Evolutionary conservation across 1,140 invertebrate species (phyloP), one percentile per base, ranked within the genome.

Genomic region (Eupeodes corollae): DNA sequence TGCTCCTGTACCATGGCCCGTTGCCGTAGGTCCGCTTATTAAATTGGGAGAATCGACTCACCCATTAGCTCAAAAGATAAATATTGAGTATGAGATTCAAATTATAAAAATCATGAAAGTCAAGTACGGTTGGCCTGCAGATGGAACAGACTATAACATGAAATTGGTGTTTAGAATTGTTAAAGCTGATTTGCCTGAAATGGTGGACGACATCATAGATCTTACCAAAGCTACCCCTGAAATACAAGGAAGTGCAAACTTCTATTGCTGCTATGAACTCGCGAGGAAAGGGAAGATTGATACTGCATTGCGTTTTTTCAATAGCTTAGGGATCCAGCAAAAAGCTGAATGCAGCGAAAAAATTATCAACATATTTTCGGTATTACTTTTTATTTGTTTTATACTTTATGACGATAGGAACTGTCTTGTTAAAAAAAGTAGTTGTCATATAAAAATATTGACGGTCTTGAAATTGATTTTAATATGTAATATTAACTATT

Each of bases 41-140:
- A 56, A 55, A 42, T 46, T 67, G 11, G 55, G 65, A 6, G 57
- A 56, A 14, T 67, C 63, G 0, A 65, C 58, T 3, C 63, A 68
- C 52, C 61, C 65, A 5, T 38, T 63, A 15, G 63, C 65, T 13
- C 15, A 52, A 1, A 59, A 61, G 33, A 68, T 68, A 14, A 63
- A 61, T 35, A 58, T 53, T 0, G 58, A 65, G 51, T 65, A 63
- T 32, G 62, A 68, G 39, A 57, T 63, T 5, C 65, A 68, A 45
- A 56, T 59, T 14, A 63, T 68, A 12, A 68, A 68, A 50, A 65
- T 65, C 30, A 63, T 68, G 58, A 68, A 63, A 42, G 55, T 57
- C 0, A 68, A 68, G 43, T 68, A 68, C 37, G 63, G 62, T 19
- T 68, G 66, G 66, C 54, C 61, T 13, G 59, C 55, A 0, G 60